Evolutionary conservation across 2,888 invertebrate genomes (phyloP).

Genomic region (Yponomeuta plumbellus): DNA sequence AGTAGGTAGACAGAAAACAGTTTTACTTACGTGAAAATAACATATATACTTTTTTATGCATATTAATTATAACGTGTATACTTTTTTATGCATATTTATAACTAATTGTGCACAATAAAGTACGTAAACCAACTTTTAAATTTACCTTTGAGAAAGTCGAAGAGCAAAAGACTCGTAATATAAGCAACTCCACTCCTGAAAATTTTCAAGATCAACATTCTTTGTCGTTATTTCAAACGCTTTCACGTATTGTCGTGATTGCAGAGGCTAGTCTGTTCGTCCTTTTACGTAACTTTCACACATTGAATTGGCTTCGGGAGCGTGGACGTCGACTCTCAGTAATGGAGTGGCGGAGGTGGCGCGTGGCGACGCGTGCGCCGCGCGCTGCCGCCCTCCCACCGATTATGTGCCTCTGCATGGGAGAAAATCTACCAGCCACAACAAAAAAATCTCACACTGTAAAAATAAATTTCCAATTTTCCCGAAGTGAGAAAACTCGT

Average conservation of each 20-base stretch:
- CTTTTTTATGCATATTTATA: no score
- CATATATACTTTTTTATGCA: no score
- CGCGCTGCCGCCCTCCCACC: conserved; percentile 58
- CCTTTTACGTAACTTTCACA: neutral
- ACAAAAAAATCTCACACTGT: neutral
- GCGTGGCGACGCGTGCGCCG: conserved; percentile 34
- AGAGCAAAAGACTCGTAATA: no score
- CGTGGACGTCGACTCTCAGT: conserved; percentile 6
- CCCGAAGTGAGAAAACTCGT: conserved; percentile 3
- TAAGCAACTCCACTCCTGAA: no score
- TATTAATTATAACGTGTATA: no score
- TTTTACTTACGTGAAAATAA: neutral
- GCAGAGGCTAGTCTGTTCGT: neutral
- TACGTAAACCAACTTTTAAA: no score
- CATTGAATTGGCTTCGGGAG: neutral
- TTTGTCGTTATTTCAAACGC: no score
- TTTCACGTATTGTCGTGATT: neutral
- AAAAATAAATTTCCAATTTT: conserved; percentile 11
- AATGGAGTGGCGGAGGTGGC: conserved; percentile 57
- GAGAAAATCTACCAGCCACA: conserved; percentile 11
- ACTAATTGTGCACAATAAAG: no score
- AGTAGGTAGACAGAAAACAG: neutral
- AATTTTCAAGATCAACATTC: no score
- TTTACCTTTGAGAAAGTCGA: no score
- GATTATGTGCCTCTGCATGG: conserved; percentile 49